Conservation (phyloP, 1,140 invertebrate genomes). For the Drosophila grimshawi region DNA sequence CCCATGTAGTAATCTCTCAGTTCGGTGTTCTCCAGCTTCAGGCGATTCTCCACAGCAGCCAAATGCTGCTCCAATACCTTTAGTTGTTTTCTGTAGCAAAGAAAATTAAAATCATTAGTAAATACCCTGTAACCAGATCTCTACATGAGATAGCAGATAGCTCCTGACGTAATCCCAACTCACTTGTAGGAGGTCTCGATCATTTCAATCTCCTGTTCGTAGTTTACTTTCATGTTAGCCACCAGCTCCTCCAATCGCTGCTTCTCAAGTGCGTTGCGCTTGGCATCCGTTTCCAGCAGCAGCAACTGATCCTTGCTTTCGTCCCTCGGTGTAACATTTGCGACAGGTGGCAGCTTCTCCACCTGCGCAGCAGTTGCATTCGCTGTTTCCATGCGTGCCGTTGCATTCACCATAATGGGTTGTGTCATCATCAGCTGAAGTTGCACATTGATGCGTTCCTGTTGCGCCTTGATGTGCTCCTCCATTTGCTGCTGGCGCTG, state of each 20-base stretch:
- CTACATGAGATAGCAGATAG: no score
- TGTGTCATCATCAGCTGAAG: slow-evolving; percentile 85
- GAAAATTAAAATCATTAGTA: background rate
- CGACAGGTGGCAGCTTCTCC: background rate
- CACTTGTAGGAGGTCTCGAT: slow-evolving; percentile 85
- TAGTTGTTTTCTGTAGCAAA: slow-evolving; percentile 84
- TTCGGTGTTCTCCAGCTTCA: slow-evolving; percentile 82
- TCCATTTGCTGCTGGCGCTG: slow-evolving; percentile 85
- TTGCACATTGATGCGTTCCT: slow-evolving; percentile 86
- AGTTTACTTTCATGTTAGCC: slow-evolving; percentile 78
- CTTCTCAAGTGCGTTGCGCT: slow-evolving; percentile 84
- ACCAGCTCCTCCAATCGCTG: slow-evolving; percentile 77
- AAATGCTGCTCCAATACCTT: slow-evolving; percentile 84
- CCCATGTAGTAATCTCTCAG: slow-evolving; percentile 71
- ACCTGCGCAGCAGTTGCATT: background rate
- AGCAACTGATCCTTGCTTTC: slow-evolving; percentile 44
- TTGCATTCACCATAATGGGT: slow-evolving; percentile 32
- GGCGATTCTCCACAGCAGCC: slow-evolving; percentile 82
- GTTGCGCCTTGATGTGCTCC: slow-evolving; percentile 85
- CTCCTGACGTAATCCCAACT: slow-evolving; percentile 17
- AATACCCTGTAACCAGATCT: no score
- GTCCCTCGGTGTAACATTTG: slow-evolving; percentile 2
- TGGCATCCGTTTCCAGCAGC: slow-evolving; percentile 80
- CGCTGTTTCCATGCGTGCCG: background rate
- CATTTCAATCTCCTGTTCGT: slow-evolving; percentile 85